Conservation (phyloP, 2,113 vertebrate genomes). For the Notothenia coriiceps region DNA sequence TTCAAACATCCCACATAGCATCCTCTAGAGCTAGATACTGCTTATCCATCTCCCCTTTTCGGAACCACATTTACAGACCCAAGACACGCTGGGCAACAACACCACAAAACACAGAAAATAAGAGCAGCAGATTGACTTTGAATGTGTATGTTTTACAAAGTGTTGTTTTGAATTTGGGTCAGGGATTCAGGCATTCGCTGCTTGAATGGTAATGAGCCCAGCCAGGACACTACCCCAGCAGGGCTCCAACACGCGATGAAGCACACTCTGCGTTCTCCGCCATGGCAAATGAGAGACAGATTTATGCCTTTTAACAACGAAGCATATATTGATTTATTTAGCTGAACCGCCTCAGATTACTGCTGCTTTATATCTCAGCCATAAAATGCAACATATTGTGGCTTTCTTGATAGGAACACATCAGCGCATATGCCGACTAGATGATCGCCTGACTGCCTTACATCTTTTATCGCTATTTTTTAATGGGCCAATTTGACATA, state of each 20-base stretch:
- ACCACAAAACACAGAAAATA: slow-evolving; percentile 15
- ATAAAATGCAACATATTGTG: slow-evolving; percentile 51
- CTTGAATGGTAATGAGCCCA: slow-evolving; percentile 68
- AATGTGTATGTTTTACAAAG: slow-evolving; percentile 66
- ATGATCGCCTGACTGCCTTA: slow-evolving; percentile 20
- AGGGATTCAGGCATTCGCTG: slow-evolving; percentile 54
- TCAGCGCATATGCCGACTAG: neutral
- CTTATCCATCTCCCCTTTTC: slow-evolving; percentile 27
- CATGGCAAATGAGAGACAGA: slow-evolving; percentile 64
- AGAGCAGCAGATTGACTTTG: slow-evolving; percentile 51
- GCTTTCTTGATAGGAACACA: slow-evolving; percentile 34
- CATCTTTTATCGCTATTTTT: slow-evolving; percentile 46
- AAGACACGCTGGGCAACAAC: neutral
- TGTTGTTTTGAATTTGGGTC: slow-evolving; percentile 75
- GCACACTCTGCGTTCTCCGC: slow-evolving; percentile 28
- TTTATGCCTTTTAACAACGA: slow-evolving; percentile 58
- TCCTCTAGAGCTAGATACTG: slow-evolving; percentile 40
- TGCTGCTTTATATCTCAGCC: slow-evolving; percentile 21
- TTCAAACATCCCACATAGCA: slow-evolving; percentile 34
- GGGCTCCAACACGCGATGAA: slow-evolving; percentile 26
- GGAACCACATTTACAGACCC: slow-evolving; percentile 22
- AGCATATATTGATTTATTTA: slow-evolving; percentile 70
- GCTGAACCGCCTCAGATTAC: slow-evolving; percentile 45
- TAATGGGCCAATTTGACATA: slow-evolving; percentile 31
- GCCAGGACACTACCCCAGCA: slow-evolving; percentile 49